Percentiles rank a stretch among this genome's conserved stretches.
Conservation (phyloP, 2,888 invertebrate species). For the Xestia c-nigrum region DNA sequence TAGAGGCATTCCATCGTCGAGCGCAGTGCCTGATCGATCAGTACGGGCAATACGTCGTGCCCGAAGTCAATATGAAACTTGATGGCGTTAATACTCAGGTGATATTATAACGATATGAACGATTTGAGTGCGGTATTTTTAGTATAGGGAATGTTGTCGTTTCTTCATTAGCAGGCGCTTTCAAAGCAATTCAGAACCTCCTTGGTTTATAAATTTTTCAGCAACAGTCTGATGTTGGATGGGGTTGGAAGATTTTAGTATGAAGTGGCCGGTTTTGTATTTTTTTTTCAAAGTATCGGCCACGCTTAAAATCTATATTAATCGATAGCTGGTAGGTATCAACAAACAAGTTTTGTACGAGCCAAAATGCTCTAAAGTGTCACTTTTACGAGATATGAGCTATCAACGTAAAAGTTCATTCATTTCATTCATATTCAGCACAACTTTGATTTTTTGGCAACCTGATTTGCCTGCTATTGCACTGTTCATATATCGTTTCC, state of each 20-base stretch:
- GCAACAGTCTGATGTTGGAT: no score
- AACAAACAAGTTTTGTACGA: no score
- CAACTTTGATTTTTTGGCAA: neutral
- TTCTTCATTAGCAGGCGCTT: neutral
- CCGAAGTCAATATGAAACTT: slow-evolving; percentile 94
- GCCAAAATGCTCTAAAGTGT: no score
- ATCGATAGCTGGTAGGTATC: no score
- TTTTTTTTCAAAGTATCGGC: no score
- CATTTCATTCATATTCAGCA: no score
- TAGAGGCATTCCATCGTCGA: slow-evolving; percentile 93
- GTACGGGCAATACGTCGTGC: slow-evolving; percentile 95
- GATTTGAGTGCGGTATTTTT: neutral
- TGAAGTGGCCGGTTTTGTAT: no score
- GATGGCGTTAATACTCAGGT: slow-evolving; percentile 95
- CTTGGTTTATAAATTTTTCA: neutral
- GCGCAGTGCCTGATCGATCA: slow-evolving; percentile 96
- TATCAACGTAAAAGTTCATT: no score
- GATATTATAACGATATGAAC: neutral
- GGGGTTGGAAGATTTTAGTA: no score
- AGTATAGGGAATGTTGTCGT: neutral
- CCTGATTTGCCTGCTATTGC: neutral
- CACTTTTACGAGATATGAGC: no score
- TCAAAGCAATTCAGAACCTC: neutral
- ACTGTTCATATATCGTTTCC: neutral
- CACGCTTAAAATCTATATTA: no score